Base-by-base conservation (phyloP, 2,113 vertebrate species). In the Stegastes partitus region DNA sequence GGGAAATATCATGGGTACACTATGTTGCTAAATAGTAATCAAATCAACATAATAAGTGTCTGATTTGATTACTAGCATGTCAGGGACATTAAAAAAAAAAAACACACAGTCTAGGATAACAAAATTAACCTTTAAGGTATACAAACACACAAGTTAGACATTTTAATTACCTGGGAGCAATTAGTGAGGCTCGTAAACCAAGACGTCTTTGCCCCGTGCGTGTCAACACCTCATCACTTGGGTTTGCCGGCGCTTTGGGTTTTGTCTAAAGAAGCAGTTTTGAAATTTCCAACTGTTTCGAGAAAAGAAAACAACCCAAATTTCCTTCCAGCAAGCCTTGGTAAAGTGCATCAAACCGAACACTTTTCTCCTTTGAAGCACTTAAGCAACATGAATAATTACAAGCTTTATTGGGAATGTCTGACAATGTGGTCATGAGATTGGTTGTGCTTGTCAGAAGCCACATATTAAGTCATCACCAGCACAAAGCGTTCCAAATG, bases 331-430 rank as follows among this genome's bases (percentile, higher is more conserved):
- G 12, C 21, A 50, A 44, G 34, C 67, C 76, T 77, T 49, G 44
- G 49, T 76, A 42, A 82, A 85, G 66, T 74, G 70, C 84, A 64
- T 87, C 70, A 87, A 74, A 81, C 37, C 19, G n/a, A 80, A 84
- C 64, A 83, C 77, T 86, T 80, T 81, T 77, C 61, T 77, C 83
- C 74, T 84, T 71, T 70, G 68, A 64, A 91, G 91, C 92, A 89
- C 92, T 93, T 91, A 91, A 92, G 85, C 79, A 85, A 84, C 87
- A 82, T 86, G 75, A 93, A 93, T 93, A 93, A 93, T 94, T 93
- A 73, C 76, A 91, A 83, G 77, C 79, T 91, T 74, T 82, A 79
- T 74, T 82, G 63, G 59, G 69, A 90, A 81, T 44, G 82, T 88
- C 61, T 84, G 81, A 92, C 79, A 88, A 72, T 45, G 56, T 64